Evolutionary conservation across 2,888 invertebrate genomes (phyloP).

Genomic region (Drosophila mimetica): DNA sequence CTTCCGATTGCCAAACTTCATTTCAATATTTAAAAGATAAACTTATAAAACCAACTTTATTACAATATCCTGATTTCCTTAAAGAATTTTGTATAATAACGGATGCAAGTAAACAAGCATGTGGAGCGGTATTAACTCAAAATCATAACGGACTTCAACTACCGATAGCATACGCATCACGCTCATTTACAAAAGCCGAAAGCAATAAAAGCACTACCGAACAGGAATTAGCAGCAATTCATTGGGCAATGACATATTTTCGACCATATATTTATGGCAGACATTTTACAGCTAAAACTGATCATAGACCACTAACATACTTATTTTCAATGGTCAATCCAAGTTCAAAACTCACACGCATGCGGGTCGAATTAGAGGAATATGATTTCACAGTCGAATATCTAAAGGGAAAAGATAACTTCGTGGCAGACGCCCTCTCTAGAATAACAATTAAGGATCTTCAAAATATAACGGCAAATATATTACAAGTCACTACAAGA

Average conservation of each 20-base stretch:
- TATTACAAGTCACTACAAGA: no score
- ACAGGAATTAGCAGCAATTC: not conserved
- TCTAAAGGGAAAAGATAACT: not conserved
- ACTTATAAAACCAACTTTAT: not conserved
- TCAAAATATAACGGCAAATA: not conserved
- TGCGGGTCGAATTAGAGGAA: not conserved
- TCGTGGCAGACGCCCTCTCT: not conserved
- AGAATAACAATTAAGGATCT: not conserved
- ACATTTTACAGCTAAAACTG: no score
- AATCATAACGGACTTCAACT: not conserved
- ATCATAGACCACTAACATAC: not conserved
- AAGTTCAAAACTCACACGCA: not conserved
- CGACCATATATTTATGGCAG: no score
- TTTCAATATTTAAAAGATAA: not conserved
- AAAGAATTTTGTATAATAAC: constrained; percentile 1
- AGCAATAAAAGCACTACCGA: not conserved
- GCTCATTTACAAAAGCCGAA: no score
- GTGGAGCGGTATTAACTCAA: not conserved
- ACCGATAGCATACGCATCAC: not conserved
- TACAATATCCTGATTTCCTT: not conserved
- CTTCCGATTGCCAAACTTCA: not conserved
- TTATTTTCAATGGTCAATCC: not conserved
- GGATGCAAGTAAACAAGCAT: not conserved
- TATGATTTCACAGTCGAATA: not conserved
- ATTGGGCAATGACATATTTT: no score